Evolutionary conservation across 2,113 vertebrate species (phyloP).

Genomic region (Platichthys stellatus): DNA sequence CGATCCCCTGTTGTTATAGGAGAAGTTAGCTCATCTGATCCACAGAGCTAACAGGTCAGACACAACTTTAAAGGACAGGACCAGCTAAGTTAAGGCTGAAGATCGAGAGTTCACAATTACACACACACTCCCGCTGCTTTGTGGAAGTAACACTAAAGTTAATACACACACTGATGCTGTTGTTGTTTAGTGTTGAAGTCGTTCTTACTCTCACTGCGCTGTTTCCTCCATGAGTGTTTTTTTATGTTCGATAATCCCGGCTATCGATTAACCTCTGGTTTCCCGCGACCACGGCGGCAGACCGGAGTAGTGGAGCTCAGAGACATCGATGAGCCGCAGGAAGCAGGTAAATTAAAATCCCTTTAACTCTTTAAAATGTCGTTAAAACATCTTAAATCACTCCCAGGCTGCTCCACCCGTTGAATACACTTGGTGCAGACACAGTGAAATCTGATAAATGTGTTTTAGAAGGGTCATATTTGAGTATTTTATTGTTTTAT

Average conservation of each 20-base stretch:
- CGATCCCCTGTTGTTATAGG: neutral
- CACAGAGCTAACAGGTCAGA: too few species aligned
- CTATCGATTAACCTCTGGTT: conserved; percentile 58
- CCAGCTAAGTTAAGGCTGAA: neutral
- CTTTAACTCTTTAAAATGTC: neutral
- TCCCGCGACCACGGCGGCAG: conserved; percentile 60
- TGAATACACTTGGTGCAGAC: neutral
- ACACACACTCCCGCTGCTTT: too few species aligned
- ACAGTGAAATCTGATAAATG: neutral
- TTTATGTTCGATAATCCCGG: conserved; percentile 29
- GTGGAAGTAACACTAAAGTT: neutral
- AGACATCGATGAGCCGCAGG: neutral
- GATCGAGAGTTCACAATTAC: neutral
- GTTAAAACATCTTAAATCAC: neutral
- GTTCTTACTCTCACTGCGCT: neutral
- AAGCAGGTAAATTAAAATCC: neutral
- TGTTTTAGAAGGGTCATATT: neutral
- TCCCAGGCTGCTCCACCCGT: neutral
- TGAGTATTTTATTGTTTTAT: neutral
- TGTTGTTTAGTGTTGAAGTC: neutral
- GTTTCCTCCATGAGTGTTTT: conserved; percentile 17
- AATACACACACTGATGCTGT: neutral
- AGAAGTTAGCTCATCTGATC: too few species aligned
- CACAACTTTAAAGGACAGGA: too few species aligned
- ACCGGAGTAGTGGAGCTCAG: conserved; percentile 18